phyloP scores from a whole-genome alignment of 2,888 invertebrate species.

The Chorisops tibialis region DNA sequence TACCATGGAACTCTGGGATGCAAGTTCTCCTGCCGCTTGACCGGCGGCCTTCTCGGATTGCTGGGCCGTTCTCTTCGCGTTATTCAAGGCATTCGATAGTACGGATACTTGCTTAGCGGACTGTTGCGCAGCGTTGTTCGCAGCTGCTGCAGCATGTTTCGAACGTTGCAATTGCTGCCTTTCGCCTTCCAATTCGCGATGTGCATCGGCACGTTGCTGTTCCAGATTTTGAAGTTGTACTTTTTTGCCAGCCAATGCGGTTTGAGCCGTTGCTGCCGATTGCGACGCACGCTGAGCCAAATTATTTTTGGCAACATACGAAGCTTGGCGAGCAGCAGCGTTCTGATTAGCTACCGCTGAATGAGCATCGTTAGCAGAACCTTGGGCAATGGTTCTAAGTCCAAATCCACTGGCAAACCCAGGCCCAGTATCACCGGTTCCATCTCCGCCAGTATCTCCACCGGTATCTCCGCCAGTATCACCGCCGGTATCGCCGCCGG shows the following conservation, averaged over 20 bases:
- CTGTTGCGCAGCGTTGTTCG: constrained; percentile 65
- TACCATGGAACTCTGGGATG: constrained; percentile 71
- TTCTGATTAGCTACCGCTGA: constrained; percentile 71
- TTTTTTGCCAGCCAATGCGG: constrained; percentile 61
- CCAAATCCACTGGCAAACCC: constrained; percentile 51
- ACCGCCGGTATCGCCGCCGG: neutral
- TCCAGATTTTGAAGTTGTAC: constrained; percentile 62
- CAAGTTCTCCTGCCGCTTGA: constrained; percentile 66
- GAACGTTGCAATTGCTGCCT: constrained; percentile 69
- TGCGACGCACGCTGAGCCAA: constrained; percentile 69
- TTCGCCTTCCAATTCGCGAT: constrained; percentile 64
- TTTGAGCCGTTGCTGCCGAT: constrained; percentile 61
- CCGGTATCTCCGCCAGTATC: neutral
- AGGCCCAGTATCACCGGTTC: neutral
- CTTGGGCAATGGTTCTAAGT: constrained; percentile 67
- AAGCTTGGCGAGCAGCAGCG: constrained; percentile 69
- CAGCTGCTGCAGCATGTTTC: constrained; percentile 63
- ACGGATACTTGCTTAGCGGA: constrained; percentile 64
- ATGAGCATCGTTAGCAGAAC: constrained; percentile 74
- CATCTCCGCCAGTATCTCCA: neutral
- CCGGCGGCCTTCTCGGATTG: constrained; percentile 51
- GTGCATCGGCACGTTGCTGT: constrained; percentile 67
- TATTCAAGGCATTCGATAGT: constrained; percentile 66
- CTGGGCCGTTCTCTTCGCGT: constrained; percentile 55
- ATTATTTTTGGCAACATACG: constrained; percentile 64